Base-by-base conservation (phyloP, 2,797 vertebrate species). In the Lutjanus campechanus region DNA sequence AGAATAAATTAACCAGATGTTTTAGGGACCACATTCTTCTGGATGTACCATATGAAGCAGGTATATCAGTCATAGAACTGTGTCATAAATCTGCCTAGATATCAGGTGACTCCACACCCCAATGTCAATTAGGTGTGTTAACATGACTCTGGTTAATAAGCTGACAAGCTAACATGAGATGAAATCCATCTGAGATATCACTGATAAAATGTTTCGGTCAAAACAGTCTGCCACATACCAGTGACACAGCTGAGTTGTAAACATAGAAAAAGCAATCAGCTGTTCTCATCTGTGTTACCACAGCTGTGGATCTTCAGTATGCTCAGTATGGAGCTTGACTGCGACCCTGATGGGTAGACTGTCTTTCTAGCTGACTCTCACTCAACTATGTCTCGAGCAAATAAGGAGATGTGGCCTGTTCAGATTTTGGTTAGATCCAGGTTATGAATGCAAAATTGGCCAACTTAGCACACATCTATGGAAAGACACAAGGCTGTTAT, bases 261-360 rank as follows among this genome's bases (percentile, higher is more conserved):
- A 85, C 75, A 85, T 69, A 79, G 79, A 74, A 64, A 69, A 74
- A 60, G 11, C 29, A 69, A 78, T 79, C 85, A 85, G 85, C 89
- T 90, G 85, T 76, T 75, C 51, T 44, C 43, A 59, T 47, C 4
- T 7, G 20, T 65, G 55, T 16, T 55, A 17, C 62, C 77, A 81
- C 81, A 88, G 79, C 79, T 82, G 83, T 76, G 76, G 63, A 70
- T 65, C 60, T 73, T 40, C 5, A 76, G 46, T 53, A 66, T 73
- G 65, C 50, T 73, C 43, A 68, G 54, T 25, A 55, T 7, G 7
- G 8, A 13, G 22, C 29, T 40, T 70, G 55, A 73, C 63, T 20
- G 15, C 53, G 20, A 59, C 25, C 46, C 19, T 47, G 54, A 53
- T 51, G 11, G 22, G 36, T 53, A 46, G n/a, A 66, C 19, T 17